Evolutionary conservation across 2,888 invertebrate genomes (phyloP).

Genomic region (Gastrophysa polygoni): DNA sequence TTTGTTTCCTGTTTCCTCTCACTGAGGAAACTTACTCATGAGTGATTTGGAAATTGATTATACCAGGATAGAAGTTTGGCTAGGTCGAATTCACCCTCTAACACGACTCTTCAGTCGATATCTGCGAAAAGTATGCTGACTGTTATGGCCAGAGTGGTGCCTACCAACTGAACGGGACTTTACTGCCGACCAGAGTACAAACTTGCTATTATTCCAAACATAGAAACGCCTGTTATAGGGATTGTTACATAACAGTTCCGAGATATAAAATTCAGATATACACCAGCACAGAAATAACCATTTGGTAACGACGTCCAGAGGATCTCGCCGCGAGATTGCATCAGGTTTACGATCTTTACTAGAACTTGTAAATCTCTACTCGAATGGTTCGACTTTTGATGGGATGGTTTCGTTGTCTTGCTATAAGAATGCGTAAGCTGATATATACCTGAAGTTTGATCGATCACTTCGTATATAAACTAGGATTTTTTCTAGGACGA

Average conservation of each 20-base stretch:
- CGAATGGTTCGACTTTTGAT: neutral
- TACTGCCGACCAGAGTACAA: neutral
- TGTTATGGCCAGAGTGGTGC: no score
- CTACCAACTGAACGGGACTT: neutral
- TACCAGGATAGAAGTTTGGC: no score
- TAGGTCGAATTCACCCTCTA: no score
- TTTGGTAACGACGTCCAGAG: conserved; percentile 18
- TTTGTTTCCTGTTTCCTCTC: no score
- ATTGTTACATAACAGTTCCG: conserved; percentile 18
- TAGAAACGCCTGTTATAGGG: neutral
- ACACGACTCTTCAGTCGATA: no score
- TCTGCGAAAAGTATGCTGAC: no score
- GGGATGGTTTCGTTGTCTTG: neutral
- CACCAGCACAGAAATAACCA: conserved; percentile 15
- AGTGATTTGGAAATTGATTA: no score
- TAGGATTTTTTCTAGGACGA: neutral
- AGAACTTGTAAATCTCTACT: conserved; percentile 16
- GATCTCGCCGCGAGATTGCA: conserved; percentile 18
- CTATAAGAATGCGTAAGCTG: neutral
- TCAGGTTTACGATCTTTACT: conserved; percentile 23
- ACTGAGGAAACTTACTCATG: no score
- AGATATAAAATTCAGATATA: conserved; percentile 23
- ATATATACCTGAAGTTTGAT: no score
- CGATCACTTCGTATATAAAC: no score
- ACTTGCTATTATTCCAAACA: neutral